Base-by-base conservation (phyloP, 2,888 invertebrate genomes). In the Mythimna vitellina region DNA sequence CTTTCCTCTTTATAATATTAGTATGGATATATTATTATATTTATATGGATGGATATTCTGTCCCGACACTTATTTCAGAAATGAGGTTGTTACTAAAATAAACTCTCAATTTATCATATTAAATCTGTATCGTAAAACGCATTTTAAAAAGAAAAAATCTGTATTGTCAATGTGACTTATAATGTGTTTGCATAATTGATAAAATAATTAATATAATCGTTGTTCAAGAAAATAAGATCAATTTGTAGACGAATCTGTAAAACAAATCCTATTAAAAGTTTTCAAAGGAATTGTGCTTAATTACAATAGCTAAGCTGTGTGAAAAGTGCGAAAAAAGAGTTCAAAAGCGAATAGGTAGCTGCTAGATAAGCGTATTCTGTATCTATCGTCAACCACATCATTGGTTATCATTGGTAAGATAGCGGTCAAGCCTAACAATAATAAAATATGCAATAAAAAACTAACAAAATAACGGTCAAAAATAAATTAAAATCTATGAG, bases 161-260 rank as follows among this genome's bases (percentile, higher is more conserved):
- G 29, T 10, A 17, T n/a, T 54, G 67, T 69, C 67, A 69, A 32
- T 14, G 6, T 67, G 32, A 53, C 38, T 1, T 35, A 20, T 14
- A 20, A 38, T 51, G 8, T 6, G 29, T 14, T 42, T 17, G 10
- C 29, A 42, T 29, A 22, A 42, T 29, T 17, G 5, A 0, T 29
- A 1, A 54, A 0, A 42, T 17, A 54, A 66, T 3, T 32, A 32
- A 32, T 35, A n/a, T 8, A 14, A 32, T 46, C 0, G 2, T 22
- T 1, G n/a, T 29, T 29, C 9, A 32, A 9, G 17, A 25, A 29
- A 17, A 17, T 54, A 29, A 9, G 20, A 32, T 20, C 9, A 20
- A 32, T 57, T 57, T 32, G 4, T 17, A 57, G 4, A 7, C 29
- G 29, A 54, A 25, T 29, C 1, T 56, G 8, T 25, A 17, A 56